Percentiles rank a stretch among this genome's conserved stretches.
Evolutionary conservation across 2,888 invertebrate species (phyloP).

Genomic region (Hirtodrosophila alboralis): DNA sequence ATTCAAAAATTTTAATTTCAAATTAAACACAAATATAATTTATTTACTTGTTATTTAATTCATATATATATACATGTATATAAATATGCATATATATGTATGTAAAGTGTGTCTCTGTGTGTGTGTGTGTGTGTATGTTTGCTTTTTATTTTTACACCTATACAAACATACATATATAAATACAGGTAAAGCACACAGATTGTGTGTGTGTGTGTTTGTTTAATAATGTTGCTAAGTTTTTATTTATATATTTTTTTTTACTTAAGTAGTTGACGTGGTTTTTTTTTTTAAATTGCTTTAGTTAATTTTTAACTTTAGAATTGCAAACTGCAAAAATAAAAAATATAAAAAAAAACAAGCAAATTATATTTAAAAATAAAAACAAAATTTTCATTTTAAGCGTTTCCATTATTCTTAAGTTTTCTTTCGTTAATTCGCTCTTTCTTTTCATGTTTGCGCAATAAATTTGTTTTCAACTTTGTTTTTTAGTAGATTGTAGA

Average conservation of each 20-base stretch:
- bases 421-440: constrained; percentile 15
- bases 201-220: constrained; percentile 14
- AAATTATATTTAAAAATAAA: constrained; percentile 7
- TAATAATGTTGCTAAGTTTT: constrained; percentile 39
- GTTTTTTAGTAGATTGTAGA: constrained; percentile 48
- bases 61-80: too few species aligned
- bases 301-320: constrained; percentile 38
- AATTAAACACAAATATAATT: constrained; percentile 74
- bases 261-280: constrained; percentile 43
- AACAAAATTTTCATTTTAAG: constrained; percentile 7
- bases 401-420: constrained; percentile 1
- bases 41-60: constrained; percentile 28
- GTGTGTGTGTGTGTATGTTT: constrained; percentile 26
- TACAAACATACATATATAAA: constrained; percentile 46
- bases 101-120: constrained; percentile 10
- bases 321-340: constrained; percentile 27
- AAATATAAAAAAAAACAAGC: constrained; percentile 20
- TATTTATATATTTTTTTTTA: constrained; percentile 28
- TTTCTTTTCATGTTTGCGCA: constrained; percentile 36
- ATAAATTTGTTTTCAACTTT: constrained; percentile 40
- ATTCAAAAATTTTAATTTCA: too few species aligned
- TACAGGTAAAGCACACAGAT: constrained; percentile 32
- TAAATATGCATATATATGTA: constrained; percentile 13
- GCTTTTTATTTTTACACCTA: constrained; percentile 21
- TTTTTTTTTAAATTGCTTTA: constrained; percentile 42